phyloP scores from a whole-genome alignment of 2,113 vertebrate genomes.

The Malurus melanocephalus region DNA sequence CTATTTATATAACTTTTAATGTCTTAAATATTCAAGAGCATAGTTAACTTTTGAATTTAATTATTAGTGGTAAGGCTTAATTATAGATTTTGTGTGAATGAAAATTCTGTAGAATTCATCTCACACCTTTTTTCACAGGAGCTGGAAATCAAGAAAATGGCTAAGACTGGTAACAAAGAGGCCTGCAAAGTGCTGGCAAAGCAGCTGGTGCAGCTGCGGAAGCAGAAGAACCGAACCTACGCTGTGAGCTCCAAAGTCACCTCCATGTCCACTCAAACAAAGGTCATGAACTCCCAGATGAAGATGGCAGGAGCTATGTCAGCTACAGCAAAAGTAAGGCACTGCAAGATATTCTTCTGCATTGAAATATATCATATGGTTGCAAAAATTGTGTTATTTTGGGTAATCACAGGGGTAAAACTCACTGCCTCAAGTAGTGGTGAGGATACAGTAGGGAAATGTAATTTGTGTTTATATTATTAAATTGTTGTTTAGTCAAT shows the following conservation, averaged over 20 bases:
- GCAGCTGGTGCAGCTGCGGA: conserved; percentile 90
- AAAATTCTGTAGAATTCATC: neutral
- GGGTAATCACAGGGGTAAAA: neutral
- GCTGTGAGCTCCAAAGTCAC: conserved; percentile 97
- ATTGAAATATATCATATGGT: neutral
- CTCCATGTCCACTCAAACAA: conserved; percentile 94
- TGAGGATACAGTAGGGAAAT: neutral
- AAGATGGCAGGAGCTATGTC: conserved; percentile 98
- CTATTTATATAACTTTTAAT: neutral
- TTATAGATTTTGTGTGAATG: neutral
- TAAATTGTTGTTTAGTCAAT: neutral
- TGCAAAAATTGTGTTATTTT: neutral
- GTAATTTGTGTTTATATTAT: neutral
- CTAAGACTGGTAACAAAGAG: conserved; percentile 92
- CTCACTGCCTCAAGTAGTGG: neutral
- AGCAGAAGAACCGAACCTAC: conserved; percentile 93
- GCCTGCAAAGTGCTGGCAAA: conserved; percentile 96
- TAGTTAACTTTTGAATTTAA: neutral
- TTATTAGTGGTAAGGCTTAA: neutral
- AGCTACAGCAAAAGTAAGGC: conserved; percentile 89
- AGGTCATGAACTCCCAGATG: conserved; percentile 99
- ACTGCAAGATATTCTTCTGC: neutral
- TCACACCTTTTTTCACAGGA: conserved; percentile 72
- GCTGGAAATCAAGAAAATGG: conserved; percentile 98
- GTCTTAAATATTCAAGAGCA: neutral